Percentiles rank a stretch among this genome's conserved stretches.
Conservation (phyloP, 2,113 vertebrate genomes). For the Dasyurus viverrinus region DNA sequence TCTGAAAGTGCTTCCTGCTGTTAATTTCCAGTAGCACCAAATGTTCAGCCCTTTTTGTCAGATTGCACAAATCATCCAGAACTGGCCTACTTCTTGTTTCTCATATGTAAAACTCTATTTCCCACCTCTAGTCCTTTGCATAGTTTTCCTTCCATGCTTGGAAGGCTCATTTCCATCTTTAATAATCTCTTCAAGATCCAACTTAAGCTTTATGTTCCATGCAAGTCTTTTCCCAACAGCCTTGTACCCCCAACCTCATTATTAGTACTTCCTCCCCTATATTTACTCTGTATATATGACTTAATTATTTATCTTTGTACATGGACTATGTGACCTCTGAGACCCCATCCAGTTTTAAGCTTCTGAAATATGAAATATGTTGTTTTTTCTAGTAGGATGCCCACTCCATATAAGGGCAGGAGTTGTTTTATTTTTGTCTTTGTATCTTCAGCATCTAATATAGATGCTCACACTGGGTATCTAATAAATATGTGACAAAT, state of each 20-base stretch:
- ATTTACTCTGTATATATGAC: background rate
- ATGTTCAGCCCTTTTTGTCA: background rate
- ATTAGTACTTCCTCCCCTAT: too few species aligned
- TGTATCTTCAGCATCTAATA: background rate
- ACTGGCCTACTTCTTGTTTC: background rate
- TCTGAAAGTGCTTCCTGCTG: background rate
- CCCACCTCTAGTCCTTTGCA: background rate
- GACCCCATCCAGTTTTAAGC: background rate
- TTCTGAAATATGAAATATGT: background rate
- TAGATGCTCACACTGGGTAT: background rate
- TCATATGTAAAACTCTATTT: background rate
- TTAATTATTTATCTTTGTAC: background rate
- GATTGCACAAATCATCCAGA: background rate
- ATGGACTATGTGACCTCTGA: background rate
- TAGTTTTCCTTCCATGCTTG: too few species aligned
- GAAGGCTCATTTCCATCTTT: background rate
- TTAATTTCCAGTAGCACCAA: background rate
- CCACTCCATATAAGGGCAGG: background rate
- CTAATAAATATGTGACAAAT: background rate
- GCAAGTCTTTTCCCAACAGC: background rate
- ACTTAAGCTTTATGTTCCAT: background rate
- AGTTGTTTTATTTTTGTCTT: background rate
- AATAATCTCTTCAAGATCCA: background rate
- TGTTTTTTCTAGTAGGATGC: background rate
- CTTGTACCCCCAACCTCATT: background rate